These are phyloP conservation scores for Pararge aegeria DNA, from an alignment of 1,140 invertebrate species.

Conservation along the genomic window DNA sequence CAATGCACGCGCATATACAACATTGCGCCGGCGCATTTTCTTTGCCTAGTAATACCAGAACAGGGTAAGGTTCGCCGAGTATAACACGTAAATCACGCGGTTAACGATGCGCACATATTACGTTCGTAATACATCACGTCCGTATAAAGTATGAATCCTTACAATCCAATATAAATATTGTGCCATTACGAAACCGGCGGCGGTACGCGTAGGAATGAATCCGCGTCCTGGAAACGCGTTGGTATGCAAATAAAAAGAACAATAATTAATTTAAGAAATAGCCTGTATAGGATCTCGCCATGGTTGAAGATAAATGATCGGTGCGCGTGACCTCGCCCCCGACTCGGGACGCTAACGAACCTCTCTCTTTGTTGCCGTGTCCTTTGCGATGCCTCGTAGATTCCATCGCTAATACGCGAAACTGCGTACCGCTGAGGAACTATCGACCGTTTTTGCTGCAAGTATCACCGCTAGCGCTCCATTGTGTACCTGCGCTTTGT, in stretches of 20 bases:
- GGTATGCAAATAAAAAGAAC: constrained; percentile 21
- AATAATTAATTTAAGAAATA: constrained; percentile 46
- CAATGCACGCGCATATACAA: constrained; percentile 46
- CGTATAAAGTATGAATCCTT: constrained; percentile 40
- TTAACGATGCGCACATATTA: constrained; percentile 67
- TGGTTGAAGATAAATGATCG: constrained; percentile 57
- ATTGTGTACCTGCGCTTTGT: constrained; percentile 50
- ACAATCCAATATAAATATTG: constrained; percentile 29
- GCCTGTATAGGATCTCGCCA: constrained; percentile 43
- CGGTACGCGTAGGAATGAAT: constrained; percentile 35
- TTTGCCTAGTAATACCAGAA: constrained; percentile 41
- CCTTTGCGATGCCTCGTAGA: constrained; percentile 51
- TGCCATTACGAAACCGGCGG: constrained; percentile 34
- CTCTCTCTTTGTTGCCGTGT: constrained; percentile 67
- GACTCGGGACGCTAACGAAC: constrained; percentile 60
- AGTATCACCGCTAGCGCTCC: constrained; percentile 33
- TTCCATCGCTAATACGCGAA: constrained; percentile 42
- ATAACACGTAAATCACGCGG: constrained; percentile 56
- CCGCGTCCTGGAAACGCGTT: constrained; percentile 17
- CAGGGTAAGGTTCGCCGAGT: constrained; percentile 56
- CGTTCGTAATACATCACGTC: constrained; percentile 50
- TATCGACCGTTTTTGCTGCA: constrained; percentile 30
- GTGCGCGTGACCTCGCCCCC: constrained; percentile 63
- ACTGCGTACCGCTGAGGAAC: constrained; percentile 29
- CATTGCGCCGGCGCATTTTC: constrained; percentile 27